Base-by-base conservation (phyloP, 2,113 vertebrate genomes). In the Tonatia bakeri region DNA sequence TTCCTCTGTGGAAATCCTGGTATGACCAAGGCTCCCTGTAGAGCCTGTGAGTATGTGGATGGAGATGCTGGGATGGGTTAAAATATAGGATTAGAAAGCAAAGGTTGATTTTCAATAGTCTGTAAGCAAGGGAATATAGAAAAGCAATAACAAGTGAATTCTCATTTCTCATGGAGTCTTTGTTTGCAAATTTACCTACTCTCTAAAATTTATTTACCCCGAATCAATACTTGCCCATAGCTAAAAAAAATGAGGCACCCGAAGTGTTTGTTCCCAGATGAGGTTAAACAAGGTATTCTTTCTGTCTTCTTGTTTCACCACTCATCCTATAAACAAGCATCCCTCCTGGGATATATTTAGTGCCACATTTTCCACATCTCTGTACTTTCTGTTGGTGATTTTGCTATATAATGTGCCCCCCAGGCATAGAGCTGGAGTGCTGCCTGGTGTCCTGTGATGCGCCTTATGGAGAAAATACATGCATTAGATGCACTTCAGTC, bases 31-130 rank as follows among this genome's bases (percentile, higher is more conserved):
- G 56, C 13, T 81, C 36, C 4, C 20, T 28, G 2, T 7, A 73
- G 0, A 43, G n/a, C 1, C 36, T 54, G 47, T 40, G 9, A 56
- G 3, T 28, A 33, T 5, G 0, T 4, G 86, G 17, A 52, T 1
- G 59, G 26, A n/a, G 24, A 52, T 13, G 4, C 7, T 81, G 15
- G 24, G 19, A 72, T 61, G 33, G 59, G 36, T 47, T 17, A 70
- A 94, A 84, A 45, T 31, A 22, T 1, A 43, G 38, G 22, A 61
- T 67, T 90, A 64, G 50, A 38, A 94, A 87, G 56, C 47, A 83
- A 93, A 84, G 4, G 50, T 65, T 40, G 31, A 59, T 67, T 94
- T 87, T 88, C 75, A 93, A 52, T 24, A 94, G 56, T 43, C 87
- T 26, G 14, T 52, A 12, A 22, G 13, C 38, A 89, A 31, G 20